These are phyloP conservation scores for Troglohyphantes excavatus DNA, from an alignment of 2,888 invertebrate species.

Conservation along the genomic window DNA sequence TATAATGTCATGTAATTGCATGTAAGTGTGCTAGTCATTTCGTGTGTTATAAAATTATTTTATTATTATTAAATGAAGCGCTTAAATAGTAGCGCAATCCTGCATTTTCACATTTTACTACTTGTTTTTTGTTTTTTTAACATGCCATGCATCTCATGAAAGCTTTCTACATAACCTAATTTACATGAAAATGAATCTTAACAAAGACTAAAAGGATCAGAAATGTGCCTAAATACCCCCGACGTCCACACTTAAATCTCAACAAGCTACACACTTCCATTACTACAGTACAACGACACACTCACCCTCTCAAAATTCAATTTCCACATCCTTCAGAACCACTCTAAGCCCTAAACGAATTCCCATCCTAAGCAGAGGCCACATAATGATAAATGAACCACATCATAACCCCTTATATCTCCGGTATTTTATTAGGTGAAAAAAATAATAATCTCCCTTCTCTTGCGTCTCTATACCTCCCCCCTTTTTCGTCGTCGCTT, in stretches of 20 bases:
- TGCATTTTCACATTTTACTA: no score
- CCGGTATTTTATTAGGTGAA: constrained; percentile 32
- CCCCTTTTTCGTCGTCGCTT: constrained; percentile 16
- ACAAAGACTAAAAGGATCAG: no score
- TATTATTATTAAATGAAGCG: no score
- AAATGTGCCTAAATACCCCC: not conserved
- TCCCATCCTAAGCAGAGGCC: not conserved
- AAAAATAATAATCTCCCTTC: not conserved
- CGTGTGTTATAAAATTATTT: no score
- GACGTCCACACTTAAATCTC: not conserved
- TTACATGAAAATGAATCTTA: no score
- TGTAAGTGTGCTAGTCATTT: no score
- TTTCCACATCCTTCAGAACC: not conserved
- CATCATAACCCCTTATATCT: constrained; percentile 29
- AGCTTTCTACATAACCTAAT: no score
- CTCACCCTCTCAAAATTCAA: not conserved
- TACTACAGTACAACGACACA: not conserved
- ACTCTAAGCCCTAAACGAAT: constrained; percentile 8
- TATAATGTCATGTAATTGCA: no score
- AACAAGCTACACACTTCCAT: not conserved
- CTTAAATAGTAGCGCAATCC: no score
- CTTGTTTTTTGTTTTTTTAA: no score
- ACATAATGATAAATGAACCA: constrained; percentile 35
- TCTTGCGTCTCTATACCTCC: not conserved
- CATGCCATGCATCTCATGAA: no score